Conservation (phyloP, 1,140 invertebrate genomes). For the Tetraneura akinire region DNA sequence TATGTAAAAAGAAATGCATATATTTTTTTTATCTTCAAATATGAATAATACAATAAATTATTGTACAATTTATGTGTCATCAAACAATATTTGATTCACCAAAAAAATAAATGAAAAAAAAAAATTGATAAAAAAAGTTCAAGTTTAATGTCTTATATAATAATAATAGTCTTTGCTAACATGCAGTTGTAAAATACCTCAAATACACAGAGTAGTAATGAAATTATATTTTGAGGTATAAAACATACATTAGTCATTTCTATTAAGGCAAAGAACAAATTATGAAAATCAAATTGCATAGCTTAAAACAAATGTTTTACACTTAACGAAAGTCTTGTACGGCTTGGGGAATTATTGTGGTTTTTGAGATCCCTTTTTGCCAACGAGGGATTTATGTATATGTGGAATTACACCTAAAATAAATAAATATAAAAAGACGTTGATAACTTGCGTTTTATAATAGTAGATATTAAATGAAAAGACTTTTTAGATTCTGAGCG, state of each 20-base stretch:
- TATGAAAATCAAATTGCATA: constrained; percentile 33
- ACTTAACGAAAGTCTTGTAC: constrained; percentile 44
- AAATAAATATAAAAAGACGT: too few species aligned
- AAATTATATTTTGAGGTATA: constrained; percentile 27
- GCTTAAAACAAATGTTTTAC: constrained; percentile 45
- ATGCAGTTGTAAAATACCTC: background rate
- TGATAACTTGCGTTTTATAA: too few species aligned
- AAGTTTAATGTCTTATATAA: constrained; percentile 32
- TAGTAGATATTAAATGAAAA: too few species aligned
- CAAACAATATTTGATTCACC: background rate
- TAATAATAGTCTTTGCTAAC: constrained; percentile 10
- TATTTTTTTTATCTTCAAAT: constrained; percentile 8
- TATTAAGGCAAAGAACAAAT: constrained; percentile 25
- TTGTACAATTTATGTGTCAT: constrained; percentile 31
- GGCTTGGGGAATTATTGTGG: constrained; percentile 55
- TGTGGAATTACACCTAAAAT: constrained; percentile 90
- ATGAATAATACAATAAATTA: constrained; percentile 46
- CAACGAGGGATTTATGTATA: constrained; percentile 98
- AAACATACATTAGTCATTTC: background rate
- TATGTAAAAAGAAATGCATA: constrained; percentile 40
- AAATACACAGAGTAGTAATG: constrained; percentile 30
- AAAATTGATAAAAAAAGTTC: background rate
- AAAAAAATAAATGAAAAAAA: constrained; percentile 23
- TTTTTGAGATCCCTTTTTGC: constrained; percentile 79
- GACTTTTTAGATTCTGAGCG: too few species aligned